These are phyloP conservation scores for Pomatorhinus ruficollis DNA, from an alignment of 2,113 vertebrate species.

Conservation along the genomic window DNA sequence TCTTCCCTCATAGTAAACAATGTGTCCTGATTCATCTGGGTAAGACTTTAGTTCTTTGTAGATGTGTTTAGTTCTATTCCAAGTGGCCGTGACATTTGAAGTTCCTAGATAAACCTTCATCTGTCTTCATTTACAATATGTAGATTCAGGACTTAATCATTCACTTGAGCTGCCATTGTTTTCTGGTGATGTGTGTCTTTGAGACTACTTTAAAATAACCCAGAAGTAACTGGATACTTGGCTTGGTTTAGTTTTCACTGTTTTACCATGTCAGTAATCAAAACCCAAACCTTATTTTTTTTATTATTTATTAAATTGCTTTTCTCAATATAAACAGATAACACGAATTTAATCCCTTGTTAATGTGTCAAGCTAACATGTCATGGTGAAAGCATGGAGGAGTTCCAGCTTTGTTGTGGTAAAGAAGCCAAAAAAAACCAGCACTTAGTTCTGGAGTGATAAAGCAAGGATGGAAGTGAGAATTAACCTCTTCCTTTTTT, in stretches of 20 bases:
- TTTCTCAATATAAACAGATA: neutral
- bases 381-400: neutral
- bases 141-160: neutral
- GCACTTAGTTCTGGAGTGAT: neutral
- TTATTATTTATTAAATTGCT: neutral
- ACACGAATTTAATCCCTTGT: neutral
- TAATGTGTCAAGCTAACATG: neutral
- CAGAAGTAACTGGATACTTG: neutral
- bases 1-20: neutral
- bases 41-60: neutral
- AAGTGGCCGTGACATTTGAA: neutral
- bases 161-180: neutral
- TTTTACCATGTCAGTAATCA: neutral
- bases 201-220: neutral
- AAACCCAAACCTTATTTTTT: neutral
- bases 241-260: neutral
- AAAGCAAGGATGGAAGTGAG: neutral
- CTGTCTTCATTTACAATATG: neutral
- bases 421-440: neutral
- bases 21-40: neutral
- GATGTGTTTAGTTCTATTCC: neutral
- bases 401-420: neutral
- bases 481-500: neutral
- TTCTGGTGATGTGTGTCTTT: neutral
- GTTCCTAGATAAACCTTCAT: neutral